These are phyloP conservation scores for Aphodius sticticus DNA, from an alignment of 2,888 invertebrate species.

Conservation along the genomic window DNA sequence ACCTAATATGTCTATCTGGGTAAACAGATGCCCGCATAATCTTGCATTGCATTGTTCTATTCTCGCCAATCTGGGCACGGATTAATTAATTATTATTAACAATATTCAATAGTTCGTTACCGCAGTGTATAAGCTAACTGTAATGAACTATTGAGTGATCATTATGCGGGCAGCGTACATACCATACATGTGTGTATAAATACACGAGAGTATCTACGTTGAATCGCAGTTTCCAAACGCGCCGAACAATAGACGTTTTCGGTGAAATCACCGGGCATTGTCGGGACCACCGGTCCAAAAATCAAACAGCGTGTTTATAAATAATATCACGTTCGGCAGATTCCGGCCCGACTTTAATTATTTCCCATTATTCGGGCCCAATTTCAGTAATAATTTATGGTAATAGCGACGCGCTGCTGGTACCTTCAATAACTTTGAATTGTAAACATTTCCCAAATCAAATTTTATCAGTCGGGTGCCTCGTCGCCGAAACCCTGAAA, in stretches of 20 bases:
- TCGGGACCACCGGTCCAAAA: not conserved
- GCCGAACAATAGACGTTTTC: not conserved
- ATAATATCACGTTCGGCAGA: not conserved
- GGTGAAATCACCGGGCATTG: not conserved
- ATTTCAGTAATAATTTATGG: not conserved
- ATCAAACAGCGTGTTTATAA: not conserved
- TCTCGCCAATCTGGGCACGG: not conserved
- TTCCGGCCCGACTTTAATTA: not conserved
- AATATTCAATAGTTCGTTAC: not conserved
- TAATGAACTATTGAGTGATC: not conserved
- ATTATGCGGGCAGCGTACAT: not conserved
- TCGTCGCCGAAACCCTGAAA: not conserved
- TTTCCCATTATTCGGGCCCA: not conserved
- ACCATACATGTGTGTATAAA: not conserved
- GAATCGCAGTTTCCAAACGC: not conserved
- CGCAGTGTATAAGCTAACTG: not conserved
- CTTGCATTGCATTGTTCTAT: constrained; percentile 4
- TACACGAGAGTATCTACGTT: not conserved
- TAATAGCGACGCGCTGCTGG: not conserved
- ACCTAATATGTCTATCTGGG: not conserved
- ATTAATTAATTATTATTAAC: constrained; percentile 4
- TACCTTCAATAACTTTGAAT: not conserved
- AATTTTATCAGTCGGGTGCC: not conserved
- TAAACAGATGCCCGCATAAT: not conserved
- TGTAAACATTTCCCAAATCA: not conserved